Conservation (phyloP, 1,140 invertebrate species). For the Pissodes strobi region DNA sequence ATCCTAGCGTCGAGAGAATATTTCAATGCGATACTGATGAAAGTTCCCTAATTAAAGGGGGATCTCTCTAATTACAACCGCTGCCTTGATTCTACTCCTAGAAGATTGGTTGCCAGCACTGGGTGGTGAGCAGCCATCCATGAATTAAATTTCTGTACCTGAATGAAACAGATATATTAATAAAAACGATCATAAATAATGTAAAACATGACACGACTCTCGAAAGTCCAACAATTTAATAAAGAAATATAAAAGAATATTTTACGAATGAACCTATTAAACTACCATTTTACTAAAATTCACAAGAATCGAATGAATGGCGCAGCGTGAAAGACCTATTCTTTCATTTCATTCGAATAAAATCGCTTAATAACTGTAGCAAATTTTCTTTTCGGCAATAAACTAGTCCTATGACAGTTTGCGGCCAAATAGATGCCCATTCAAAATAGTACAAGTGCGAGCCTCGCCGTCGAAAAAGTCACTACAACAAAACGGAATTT, state of each 20-base stretch:
- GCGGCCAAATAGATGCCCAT: constrained; percentile 42
- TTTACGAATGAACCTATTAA: constrained; percentile 31
- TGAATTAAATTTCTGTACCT: too few species aligned
- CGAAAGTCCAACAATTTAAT: neutral
- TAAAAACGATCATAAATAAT: neutral
- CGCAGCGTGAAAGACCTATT: constrained; percentile 10
- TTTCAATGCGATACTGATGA: too few species aligned
- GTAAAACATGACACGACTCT: neutral
- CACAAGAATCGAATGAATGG: constrained; percentile 12
- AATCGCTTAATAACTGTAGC: constrained; percentile 25
- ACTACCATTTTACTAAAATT: constrained; percentile 35
- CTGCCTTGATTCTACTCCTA: too few species aligned
- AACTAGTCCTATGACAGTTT: constrained; percentile 38
- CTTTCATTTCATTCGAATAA: neutral
- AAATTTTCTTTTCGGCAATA: constrained; percentile 26
- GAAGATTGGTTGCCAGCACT: too few species aligned
- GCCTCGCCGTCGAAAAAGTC: constrained; percentile 20
- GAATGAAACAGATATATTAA: too few species aligned
- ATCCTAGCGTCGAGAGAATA: too few species aligned
- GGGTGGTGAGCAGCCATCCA: too few species aligned
- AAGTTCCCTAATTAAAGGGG: too few species aligned
- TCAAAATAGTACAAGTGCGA: constrained; percentile 27
- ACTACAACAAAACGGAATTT: constrained; percentile 41
- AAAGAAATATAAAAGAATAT: constrained; percentile 21
- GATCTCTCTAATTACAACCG: too few species aligned